Conservation (phyloP, 1,140 invertebrate genomes). For the Apis florea region DNA sequence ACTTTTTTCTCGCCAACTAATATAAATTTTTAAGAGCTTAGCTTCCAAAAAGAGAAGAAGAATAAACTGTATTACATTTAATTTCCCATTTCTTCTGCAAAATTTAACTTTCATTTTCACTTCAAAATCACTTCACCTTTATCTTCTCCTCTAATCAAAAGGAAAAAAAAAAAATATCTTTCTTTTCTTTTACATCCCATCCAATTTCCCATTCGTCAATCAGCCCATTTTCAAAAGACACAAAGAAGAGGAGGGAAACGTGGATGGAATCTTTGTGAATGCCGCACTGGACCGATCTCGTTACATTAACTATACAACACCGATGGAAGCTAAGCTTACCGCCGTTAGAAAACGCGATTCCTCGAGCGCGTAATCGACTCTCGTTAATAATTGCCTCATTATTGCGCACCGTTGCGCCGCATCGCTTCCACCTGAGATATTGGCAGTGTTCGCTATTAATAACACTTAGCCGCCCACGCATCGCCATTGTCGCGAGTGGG, state of each 20-base stretch:
- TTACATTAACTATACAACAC: background rate
- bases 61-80: too few species aligned
- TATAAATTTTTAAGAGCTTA: too few species aligned
- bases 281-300: background rate
- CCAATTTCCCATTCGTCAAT: too few species aligned
- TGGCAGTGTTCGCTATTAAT: slow-evolving; percentile 62
- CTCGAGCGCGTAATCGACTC: slow-evolving; percentile 59
- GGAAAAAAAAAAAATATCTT: too few species aligned
- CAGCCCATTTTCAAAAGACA: background rate
- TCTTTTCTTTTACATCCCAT: too few species aligned
- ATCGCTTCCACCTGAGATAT: slow-evolving; percentile 57
- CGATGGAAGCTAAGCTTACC: background rate
- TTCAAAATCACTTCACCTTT: too few species aligned
- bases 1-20: too few species aligned
- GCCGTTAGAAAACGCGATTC: slow-evolving; percentile 1
- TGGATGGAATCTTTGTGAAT: background rate
- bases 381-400: slow-evolving; percentile 65
- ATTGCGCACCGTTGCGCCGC: slow-evolving; percentile 56
- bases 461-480: slow-evolving; percentile 64
- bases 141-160: too few species aligned
- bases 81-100: background rate
- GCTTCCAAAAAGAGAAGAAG: too few species aligned
- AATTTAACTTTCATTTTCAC: background rate
- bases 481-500: slow-evolving; percentile 56
- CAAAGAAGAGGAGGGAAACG: background rate